Evolutionary conservation across 1,140 invertebrate genomes (phyloP).

Genomic region (Apocrypta bakeri): DNA sequence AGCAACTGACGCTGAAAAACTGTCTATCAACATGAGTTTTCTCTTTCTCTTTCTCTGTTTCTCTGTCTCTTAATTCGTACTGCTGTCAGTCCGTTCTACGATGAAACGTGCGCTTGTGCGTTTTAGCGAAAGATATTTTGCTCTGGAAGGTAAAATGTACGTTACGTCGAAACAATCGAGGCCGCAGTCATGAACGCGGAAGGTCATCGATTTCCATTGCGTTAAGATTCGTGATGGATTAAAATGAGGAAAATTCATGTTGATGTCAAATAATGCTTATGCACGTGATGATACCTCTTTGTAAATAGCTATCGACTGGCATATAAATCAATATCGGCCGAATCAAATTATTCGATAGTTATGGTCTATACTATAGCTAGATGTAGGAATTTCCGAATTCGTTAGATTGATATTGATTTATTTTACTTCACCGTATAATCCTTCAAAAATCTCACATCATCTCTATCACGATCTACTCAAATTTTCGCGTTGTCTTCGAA

Average conservation of each 20-base stretch:
- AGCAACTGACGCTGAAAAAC: too few relatives aligned
- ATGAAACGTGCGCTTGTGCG: too few relatives aligned
- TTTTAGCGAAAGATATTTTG: too few relatives aligned
- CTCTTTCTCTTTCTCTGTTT: background rate
- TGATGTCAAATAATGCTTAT: background rate
- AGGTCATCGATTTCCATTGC: too few relatives aligned
- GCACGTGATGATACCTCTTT: background rate
- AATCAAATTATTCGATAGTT: background rate
- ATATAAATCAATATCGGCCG: background rate
- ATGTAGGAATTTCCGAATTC: background rate
- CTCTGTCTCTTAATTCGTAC: too few relatives aligned
- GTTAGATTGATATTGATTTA: background rate
- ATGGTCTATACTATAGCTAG: background rate
- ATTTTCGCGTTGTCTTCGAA: constrained; percentile 44
- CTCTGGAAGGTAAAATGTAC: too few relatives aligned
- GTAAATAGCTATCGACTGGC: background rate
- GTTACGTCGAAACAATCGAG: too few relatives aligned
- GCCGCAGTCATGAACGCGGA: too few relatives aligned
- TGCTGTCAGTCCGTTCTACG: too few relatives aligned
- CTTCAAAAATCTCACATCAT: background rate
- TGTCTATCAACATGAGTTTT: background rate
- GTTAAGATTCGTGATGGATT: background rate
- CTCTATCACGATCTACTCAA: constrained; percentile 47
- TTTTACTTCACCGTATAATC: background rate
- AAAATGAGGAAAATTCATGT: background rate